Evolutionary conservation across 1,140 invertebrate genomes (phyloP), one percentile per base, ranked within the genome.

Genomic region (Drosophila sp.): DNA sequence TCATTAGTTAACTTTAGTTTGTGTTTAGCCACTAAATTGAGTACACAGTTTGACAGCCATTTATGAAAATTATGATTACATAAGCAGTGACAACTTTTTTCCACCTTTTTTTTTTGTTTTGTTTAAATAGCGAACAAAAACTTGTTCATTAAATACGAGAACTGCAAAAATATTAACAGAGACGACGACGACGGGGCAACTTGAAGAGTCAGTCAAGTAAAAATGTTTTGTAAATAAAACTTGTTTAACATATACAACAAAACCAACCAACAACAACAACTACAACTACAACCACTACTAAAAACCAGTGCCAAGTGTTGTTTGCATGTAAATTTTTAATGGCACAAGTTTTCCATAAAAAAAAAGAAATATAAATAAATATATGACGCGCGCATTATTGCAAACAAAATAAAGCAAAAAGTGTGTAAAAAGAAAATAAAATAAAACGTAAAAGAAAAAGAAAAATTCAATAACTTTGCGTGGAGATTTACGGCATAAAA

Each of bases 221-320:
- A 85, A 86, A 76, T 70, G 87, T 84, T 86, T 86, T 87, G 79
- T 87, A 86, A 85, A 85, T 80, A 86, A 87, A 86, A 87, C 83
- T 86, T 70, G 83, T 86, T 86, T 79, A 83, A 72, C 68, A 64
- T 38, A 62, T 11, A 40, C 69, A 40, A 62, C 47, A 56, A 67
- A 57, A 62, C 17, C 40, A 60, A 50, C 27, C 5, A 44, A 17
- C 11, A 44, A 17, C 44, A 50, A 27, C 44, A 50, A 50, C 44
- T 8, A 50, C 11, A 27, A 47, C 44, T 8, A 47, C 44, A 25
- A 25, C 23, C 8, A 50, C 44, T 27, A 50, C 44, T 8, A 67
- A 85, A 85, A 78, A 80, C 64, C 72, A 72, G 72, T 66, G 57
- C 63, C 60, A 23, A 17, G 38, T 8, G 50, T 66, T 60, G 60